These are phyloP conservation scores for Therioaphis trifolii DNA, from an alignment of 2,888 invertebrate species.

Conservation along the genomic window DNA sequence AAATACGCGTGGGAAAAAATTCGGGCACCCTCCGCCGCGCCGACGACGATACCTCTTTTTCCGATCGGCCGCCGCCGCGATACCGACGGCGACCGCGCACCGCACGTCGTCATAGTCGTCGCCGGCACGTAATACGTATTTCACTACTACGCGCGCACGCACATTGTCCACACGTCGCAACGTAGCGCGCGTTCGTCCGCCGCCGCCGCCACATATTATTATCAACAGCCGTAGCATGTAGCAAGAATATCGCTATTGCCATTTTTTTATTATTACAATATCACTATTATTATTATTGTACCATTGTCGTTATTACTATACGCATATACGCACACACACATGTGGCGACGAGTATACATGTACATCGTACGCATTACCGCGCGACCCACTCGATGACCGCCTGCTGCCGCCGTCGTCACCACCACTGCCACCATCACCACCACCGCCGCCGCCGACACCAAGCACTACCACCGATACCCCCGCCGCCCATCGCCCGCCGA, in stretches of 20 bases:
- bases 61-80: background rate
- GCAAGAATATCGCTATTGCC: background rate
- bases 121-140: background rate
- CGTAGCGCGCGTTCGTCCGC: background rate
- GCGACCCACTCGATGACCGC: constrained; percentile 56
- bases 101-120: background rate
- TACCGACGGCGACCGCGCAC: background rate
- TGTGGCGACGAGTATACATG: no score
- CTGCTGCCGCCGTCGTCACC: background rate
- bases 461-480: background rate
- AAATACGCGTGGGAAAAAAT: constrained; percentile 32
- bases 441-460: background rate
- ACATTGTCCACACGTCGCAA: background rate
- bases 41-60: background rate
- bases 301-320: background rate
- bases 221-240: no score
- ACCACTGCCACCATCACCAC: background rate
- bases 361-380: background rate
- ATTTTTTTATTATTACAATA: no score
- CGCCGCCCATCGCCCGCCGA: background rate
- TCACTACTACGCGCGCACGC: no score
- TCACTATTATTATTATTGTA: no score
- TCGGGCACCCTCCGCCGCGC: constrained; percentile 28
- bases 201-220: no score
- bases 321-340: background rate